These are phyloP conservation scores for Uria lomvia DNA, from an alignment of 2,113 vertebrate genomes.

Conservation along the genomic window DNA sequence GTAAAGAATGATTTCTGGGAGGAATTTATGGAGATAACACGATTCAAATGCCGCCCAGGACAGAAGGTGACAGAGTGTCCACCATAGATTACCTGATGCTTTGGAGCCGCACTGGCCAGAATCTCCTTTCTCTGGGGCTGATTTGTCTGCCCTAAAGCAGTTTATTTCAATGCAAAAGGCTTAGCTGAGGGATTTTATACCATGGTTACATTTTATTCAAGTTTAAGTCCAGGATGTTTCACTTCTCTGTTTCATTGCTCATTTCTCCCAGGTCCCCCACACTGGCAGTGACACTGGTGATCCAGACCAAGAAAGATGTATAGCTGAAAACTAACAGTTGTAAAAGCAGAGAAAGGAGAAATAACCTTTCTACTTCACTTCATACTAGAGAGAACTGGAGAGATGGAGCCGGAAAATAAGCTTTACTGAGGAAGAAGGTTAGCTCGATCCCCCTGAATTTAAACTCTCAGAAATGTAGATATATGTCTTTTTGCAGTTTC, in stretches of 20 bases:
- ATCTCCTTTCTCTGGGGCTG: background rate
- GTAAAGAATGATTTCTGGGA: background rate
- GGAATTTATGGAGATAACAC: rapidly evolving
- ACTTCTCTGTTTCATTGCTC: background rate
- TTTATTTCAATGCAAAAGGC: background rate
- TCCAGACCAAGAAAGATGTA: background rate
- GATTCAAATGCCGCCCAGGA: background rate
- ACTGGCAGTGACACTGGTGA: background rate
- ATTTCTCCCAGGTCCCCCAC: background rate
- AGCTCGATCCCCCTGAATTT: background rate
- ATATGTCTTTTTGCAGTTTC: background rate
- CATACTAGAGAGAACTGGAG: background rate
- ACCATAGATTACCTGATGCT: background rate
- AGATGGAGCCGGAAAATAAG: background rate
- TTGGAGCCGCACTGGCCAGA: background rate
- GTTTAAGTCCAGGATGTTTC: background rate
- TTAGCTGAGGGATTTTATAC: background rate
- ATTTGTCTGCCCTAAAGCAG: background rate
- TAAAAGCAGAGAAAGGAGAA: background rate
- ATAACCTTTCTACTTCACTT: background rate
- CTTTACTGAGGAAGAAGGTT: background rate
- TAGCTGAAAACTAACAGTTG: background rate
- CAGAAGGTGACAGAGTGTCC: background rate
- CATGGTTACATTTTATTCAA: background rate
- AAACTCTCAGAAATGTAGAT: background rate